These are phyloP conservation scores for Periparus ater DNA, from an alignment of 2,797 vertebrate species.

Conservation along the genomic window DNA sequence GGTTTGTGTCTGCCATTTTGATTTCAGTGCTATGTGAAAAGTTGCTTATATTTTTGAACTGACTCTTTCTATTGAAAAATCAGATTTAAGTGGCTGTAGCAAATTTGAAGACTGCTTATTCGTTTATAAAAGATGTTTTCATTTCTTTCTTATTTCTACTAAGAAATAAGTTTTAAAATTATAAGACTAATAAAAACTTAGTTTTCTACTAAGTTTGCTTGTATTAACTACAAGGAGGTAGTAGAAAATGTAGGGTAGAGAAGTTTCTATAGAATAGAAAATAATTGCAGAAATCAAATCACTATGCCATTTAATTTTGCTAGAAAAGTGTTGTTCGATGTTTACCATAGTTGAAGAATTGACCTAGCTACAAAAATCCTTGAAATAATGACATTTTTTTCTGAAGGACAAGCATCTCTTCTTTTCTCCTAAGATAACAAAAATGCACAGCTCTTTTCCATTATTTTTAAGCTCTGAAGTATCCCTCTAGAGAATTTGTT, in stretches of 20 bases:
- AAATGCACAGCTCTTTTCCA: neutral
- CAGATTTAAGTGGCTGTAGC: neutral
- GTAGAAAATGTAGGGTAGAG: constrained; percentile 28
- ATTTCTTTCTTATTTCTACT: constrained; percentile 20
- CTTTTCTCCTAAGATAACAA: neutral
- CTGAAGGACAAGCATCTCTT: neutral
- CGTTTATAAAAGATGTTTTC: neutral
- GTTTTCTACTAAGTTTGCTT: neutral
- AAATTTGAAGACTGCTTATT: neutral
- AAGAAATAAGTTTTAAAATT: neutral
- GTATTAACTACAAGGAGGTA: constrained; percentile 13
- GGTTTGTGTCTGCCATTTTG: constrained; percentile 34
- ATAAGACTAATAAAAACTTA: too few relatives aligned
- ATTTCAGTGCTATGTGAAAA: neutral
- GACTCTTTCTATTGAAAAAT: neutral
- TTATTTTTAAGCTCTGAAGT: neutral
- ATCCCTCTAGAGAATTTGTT: neutral
- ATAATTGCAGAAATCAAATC: constrained; percentile 27
- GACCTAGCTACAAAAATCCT: neutral
- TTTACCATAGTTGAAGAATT: constrained; percentile 14
- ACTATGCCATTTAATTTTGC: constrained; percentile 26
- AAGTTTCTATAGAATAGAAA: constrained; percentile 48
- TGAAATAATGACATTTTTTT: neutral
- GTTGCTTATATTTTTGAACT: neutral
- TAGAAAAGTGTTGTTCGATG: constrained; percentile 20